Base-by-base conservation (phyloP, 2,113 vertebrate genomes). In the Pogona vitticeps region DNA sequence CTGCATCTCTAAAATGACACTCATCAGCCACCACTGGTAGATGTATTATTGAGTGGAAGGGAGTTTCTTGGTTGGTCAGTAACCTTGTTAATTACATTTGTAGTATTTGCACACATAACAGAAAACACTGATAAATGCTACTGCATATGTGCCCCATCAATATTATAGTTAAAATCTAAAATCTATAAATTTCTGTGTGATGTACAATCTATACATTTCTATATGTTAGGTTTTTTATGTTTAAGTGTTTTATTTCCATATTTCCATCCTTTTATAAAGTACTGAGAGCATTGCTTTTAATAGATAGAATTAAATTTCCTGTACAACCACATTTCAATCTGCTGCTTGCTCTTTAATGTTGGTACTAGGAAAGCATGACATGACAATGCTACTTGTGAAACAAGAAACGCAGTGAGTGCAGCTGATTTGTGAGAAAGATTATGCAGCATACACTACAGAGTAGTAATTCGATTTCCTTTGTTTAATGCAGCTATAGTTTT, bases 331-430 rank as follows among this genome's bases (percentile, higher is more conserved):
- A 2, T 90, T 86, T 86, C 67, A 86, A 82, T 90, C 83, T 93
- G 7, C 88, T 85, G 91, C 92, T 90, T 90, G 38, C 63, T 93
- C 70, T 87, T 76, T 82, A 59, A 85, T 81, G 42, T 63, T 59
- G 90, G 1, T 46, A 84, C 83, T 65, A 86, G 89, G 46, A 88
- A 93, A 93, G 31, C 38, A 68, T 89, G 88, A 76, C 15, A n/a
- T 12, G 42, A 63, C 86, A 93, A 23, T 42, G 83, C 42, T 85
- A 72, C 76, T 86, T 93, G 75, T 88, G 80, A 92, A 46, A 88
- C 90, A 70, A 92, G 58, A 79, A 89, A 46, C 88, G 5, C 87
- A 61, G 36, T 80, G 70, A 81, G n/a, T 63, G 71, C 31, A 79
- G 13, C 78, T 87, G 73, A 38, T 23, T 77, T 86, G 84, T 82